Evolutionary conservation across 2,888 invertebrate genomes (phyloP), one percentile per base, ranked within the genome.

Genomic region (Synergus japonicus): DNA sequence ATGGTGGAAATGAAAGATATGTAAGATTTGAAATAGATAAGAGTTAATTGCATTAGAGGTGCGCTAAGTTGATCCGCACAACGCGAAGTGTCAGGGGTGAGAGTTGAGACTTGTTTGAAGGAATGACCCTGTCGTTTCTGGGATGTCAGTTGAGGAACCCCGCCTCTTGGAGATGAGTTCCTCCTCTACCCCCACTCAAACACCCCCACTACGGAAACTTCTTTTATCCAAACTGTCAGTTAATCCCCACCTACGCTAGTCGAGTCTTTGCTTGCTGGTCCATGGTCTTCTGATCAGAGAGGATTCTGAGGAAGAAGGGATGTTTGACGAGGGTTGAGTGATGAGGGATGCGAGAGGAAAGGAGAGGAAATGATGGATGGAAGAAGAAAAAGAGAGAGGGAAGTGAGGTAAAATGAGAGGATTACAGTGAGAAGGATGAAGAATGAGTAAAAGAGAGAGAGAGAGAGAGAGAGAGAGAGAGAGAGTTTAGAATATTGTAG

Each of bases 201-300:
- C 37, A 67, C 73, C 80, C 81, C 81, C 79, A 65, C 79, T 76
- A 63, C 46, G 54, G 43, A 54, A 41, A 76, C 81, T 82, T 82
- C 81, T 82, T 85, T 85, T 83, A 85, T 82, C 82, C 78, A 49
- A 77, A 77, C 81, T 84, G 84, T 83, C 84, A 82, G 85, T 83
- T 82, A 79, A 82, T 85, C 82, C 83, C 85, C 83, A 82, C 83
- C 83, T 82, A 84, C 83, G 58, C 44, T 58, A 37, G 54, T 10
- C 9, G 77, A 77, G 37, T 67, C 65, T 65, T 67, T 67, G 29
- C 60, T 65, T 44, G 22, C 49, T 46, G 78, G 65, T 77, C 43
- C 0, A 5, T 37, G 58, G 22, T 44, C 76, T 46, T 18, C 43
- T 15, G 80, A 76, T 44, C 44, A 9, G 64, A 9, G 64, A n/a